phyloP scores from a whole-genome alignment of 2,113 vertebrate genomes.

The Hippocampus guttulatus region DNA sequence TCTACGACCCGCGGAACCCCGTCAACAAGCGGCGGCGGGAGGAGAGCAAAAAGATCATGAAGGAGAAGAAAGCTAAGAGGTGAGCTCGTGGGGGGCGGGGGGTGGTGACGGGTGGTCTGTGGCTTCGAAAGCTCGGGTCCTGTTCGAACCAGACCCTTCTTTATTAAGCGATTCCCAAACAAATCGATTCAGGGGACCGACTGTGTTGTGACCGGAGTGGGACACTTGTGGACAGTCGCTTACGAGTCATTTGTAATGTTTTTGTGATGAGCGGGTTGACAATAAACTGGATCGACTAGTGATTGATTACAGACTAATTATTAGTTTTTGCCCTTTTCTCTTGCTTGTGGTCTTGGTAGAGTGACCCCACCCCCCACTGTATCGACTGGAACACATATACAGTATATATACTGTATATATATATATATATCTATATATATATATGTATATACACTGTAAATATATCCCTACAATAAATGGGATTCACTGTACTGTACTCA shows the following conservation, averaged over 20 bases:
- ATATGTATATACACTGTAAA: too few relatives aligned
- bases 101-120: neutral
- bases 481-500: neutral
- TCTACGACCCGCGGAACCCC: constrained; percentile 95
- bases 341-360: neutral
- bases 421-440: too few relatives aligned
- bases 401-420: too few relatives aligned
- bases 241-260: neutral
- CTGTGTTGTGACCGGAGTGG: neutral
- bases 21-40: constrained; percentile 93
- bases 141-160: constrained; percentile 12
- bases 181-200: constrained; percentile 45
- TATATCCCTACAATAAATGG: too few relatives aligned
- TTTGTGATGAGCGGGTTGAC: neutral
- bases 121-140: neutral
- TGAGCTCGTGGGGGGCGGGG: constrained; percentile 46
- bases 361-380: neutral
- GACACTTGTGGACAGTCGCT: neutral
- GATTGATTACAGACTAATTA: neutral
- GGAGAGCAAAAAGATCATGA: constrained; percentile 96
- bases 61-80: constrained; percentile 89
- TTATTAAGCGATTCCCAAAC: constrained; percentile 16
- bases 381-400: neutral
- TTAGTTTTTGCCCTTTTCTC: neutral
- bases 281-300: neutral